Percentiles rank a stretch among this genome's conserved stretches.
Conservation (phyloP, 92 coral and sea anemone species). For the Bergia sp. region DNA sequence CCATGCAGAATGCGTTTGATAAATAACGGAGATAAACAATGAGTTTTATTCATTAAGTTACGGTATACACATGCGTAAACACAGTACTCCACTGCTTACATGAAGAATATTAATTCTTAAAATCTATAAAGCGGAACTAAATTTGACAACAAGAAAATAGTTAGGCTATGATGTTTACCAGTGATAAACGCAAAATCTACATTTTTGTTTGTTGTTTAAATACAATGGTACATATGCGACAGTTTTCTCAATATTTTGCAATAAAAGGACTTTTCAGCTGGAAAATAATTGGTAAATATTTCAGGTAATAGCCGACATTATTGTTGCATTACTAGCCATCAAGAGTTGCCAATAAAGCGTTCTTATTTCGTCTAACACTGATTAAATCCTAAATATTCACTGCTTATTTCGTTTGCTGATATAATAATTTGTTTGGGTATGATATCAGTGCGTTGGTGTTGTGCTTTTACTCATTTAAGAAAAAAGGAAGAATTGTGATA, state of each 20-base stretch:
- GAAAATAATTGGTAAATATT: not conserved
- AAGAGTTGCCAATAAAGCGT: not conserved
- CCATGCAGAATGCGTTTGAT: not conserved
- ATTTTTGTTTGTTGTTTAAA: not conserved
- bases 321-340: not conserved
- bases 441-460: not conserved
- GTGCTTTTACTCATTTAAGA: not conserved
- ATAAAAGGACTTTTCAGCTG: not conserved
- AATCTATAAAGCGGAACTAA: not conserved
- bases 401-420: not conserved
- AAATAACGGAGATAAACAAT: too few relatives aligned
- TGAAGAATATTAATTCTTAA: not conserved
- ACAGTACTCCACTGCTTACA: not conserved
- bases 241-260: not conserved
- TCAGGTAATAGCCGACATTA: not conserved
- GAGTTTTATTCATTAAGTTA: not conserved
- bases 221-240: not conserved
- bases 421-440: not conserved
- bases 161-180: not conserved
- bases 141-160: not conserved
- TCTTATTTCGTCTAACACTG: not conserved
- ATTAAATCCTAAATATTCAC: not conserved
- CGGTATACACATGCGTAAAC: not conserved
- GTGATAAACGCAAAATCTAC: not conserved
- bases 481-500: too few relatives aligned